Conservation (phyloP, 2,113 vertebrate genomes). For the Cisticola juncidis region DNA sequence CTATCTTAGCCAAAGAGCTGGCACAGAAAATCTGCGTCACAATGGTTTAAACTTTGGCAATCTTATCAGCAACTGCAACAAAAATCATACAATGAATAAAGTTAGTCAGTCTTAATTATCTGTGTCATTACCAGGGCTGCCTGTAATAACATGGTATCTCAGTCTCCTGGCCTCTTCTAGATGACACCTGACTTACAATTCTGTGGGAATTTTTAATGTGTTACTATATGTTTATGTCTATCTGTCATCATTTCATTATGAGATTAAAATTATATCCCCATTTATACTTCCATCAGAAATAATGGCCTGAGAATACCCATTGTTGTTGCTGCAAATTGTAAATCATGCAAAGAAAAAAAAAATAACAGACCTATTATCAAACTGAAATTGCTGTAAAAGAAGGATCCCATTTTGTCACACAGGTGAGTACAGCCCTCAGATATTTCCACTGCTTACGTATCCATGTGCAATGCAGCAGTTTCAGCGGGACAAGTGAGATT, state of each 20-base stretch:
- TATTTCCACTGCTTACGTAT: background rate
- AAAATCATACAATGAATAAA: background rate
- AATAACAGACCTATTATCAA: background rate
- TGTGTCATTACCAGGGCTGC: background rate
- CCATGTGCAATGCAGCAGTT: background rate
- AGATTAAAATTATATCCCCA: conserved; percentile 49
- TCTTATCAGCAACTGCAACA: conserved; percentile 22
- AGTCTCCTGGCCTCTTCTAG: background rate
- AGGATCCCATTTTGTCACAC: background rate
- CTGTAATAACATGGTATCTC: conserved; percentile 19
- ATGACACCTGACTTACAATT: background rate
- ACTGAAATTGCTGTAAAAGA: background rate
- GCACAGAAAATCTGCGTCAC: background rate
- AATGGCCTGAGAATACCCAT: conserved; percentile 31
- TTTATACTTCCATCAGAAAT: conserved; percentile 31
- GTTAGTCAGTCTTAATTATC: conserved; percentile 33
- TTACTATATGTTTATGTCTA: conserved; percentile 22
- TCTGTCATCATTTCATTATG: conserved; percentile 50
- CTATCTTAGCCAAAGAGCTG: background rate
- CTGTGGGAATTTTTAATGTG: conserved; percentile 38
- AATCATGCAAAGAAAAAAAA: background rate
- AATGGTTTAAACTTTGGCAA: background rate
- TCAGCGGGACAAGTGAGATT: background rate
- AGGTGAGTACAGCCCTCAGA: background rate
- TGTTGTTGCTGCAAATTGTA: conserved; percentile 40